phyloP scores from a whole-genome alignment of 2,113 vertebrate genomes.

The Siniperca chuatsi region DNA sequence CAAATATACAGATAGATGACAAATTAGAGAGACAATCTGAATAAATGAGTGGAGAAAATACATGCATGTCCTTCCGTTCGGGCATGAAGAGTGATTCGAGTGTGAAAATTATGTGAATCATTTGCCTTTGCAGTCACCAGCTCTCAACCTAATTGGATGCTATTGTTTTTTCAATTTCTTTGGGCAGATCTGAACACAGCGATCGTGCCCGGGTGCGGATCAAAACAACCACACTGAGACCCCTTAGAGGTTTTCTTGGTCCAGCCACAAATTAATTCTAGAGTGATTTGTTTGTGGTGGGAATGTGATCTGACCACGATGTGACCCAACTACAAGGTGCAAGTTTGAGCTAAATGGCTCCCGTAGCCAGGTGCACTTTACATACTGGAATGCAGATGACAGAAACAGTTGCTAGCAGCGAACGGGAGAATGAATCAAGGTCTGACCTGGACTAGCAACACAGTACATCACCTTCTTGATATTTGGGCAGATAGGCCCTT shows the following conservation, averaged over 20 bases:
- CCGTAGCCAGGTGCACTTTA: too few species aligned
- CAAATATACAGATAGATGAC: neutral
- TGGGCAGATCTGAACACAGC: neutral
- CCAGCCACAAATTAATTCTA: neutral
- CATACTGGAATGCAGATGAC: too few species aligned
- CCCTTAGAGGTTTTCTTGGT: neutral
- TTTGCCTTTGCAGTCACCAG: neutral
- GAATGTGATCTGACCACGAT: neutral
- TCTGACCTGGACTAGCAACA: too few species aligned
- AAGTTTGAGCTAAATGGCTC: neutral
- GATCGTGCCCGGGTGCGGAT: neutral
- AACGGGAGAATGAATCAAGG: too few species aligned
- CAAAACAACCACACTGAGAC: too few species aligned
- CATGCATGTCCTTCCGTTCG: too few species aligned
- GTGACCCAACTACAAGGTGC: neutral
- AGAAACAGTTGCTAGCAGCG: too few species aligned
- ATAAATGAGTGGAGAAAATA: too few species aligned
- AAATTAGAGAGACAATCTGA: neutral
- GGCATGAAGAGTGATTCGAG: too few species aligned
- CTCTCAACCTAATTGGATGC: neutral
- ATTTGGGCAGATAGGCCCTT: too few species aligned
- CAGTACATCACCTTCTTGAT: too few species aligned
- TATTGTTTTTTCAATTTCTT: neutral
- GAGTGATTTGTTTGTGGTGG: too few species aligned
- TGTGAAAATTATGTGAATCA: neutral